Conservation (phyloP, 2,113 vertebrate genomes). For the Campylomormyrus numenius region DNA sequence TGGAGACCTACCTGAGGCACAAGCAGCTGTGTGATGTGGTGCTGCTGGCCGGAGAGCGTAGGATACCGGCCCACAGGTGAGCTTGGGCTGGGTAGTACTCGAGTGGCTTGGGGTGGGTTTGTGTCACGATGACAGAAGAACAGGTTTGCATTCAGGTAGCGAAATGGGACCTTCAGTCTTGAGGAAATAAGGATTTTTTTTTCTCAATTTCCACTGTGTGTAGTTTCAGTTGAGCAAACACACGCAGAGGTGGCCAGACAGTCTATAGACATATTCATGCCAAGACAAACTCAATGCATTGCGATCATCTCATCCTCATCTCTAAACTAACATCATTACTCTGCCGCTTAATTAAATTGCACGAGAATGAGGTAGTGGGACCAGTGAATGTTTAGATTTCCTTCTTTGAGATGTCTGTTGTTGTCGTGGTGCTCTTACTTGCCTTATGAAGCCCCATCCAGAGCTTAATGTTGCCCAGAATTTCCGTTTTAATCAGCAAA, state of each 20-base stretch:
- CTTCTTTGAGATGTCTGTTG: not conserved
- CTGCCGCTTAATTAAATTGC: not conserved
- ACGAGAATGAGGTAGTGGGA: not conserved
- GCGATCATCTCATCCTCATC: not conserved
- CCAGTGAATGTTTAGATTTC: not conserved
- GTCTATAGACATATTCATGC: not conserved
- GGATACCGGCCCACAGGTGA: slow-evolving; percentile 96
- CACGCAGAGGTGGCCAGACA: not conserved
- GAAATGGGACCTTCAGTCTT: not conserved
- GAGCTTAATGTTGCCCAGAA: not conserved
- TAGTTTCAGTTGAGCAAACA: not conserved
- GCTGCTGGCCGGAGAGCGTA: slow-evolving; percentile 84
- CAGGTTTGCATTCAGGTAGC: not conserved
- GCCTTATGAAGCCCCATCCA: not conserved
- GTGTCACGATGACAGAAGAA: not conserved
- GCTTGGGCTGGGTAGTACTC: slow-evolving; percentile 41
- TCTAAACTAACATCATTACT: not conserved
- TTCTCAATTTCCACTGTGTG: not conserved
- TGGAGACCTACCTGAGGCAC: slow-evolving; percentile 90
- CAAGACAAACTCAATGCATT: not conserved
- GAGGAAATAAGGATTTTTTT: not conserved
- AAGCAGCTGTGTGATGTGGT: slow-evolving; percentile 91
- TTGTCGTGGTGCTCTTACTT: not conserved
- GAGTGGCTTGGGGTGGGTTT: not conserved
- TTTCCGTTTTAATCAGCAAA: not conserved